These are phyloP conservation scores for Lissocephala sabroskyi DNA, from an alignment of 2,888 invertebrate species.

Conservation along the genomic window DNA sequence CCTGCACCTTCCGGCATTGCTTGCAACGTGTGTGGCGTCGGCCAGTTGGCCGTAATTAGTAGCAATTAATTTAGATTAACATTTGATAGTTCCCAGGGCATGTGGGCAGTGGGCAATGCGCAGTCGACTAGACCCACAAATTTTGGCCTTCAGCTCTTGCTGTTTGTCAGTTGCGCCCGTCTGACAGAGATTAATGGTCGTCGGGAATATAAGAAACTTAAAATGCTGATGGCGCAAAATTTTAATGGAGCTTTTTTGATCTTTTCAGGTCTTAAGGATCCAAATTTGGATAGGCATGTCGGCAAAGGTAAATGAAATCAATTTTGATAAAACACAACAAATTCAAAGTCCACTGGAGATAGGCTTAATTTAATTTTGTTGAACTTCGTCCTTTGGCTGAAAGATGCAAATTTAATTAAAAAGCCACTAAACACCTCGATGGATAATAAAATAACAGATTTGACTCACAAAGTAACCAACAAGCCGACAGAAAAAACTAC, in stretches of 20 bases:
- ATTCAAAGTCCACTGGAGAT: constrained; percentile 1
- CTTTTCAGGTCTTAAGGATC: constrained; percentile 65
- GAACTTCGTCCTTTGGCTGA: neutral
- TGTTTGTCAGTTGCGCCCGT: neutral
- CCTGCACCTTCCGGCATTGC: too few relatives aligned
- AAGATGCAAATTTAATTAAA: constrained; percentile 46
- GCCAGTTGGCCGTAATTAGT: constrained; percentile 67
- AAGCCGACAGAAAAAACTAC: constrained; percentile 1
- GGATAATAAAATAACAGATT: neutral
- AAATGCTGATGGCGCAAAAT: neutral
- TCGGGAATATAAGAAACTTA: neutral
- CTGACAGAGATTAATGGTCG: constrained; percentile 44
- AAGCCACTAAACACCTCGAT: constrained; percentile 14
- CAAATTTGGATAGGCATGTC: constrained; percentile 65
- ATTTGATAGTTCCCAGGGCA: constrained; percentile 56
- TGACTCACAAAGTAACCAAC: constrained; percentile 40
- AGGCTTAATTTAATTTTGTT: neutral
- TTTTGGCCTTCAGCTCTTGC: constrained; percentile 11
- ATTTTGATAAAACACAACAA: constrained; percentile 5
- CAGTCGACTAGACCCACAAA: constrained; percentile 17
- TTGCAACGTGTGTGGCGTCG: too few relatives aligned
- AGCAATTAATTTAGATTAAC: constrained; percentile 71
- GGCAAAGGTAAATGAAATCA: constrained; percentile 60
- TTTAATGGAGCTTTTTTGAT: constrained; percentile 3
- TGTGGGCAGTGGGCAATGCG: constrained; percentile 12